These are phyloP conservation scores for Drosophila kokeensis DNA, from an alignment of 2,888 invertebrate species.

Conservation along the genomic window DNA sequence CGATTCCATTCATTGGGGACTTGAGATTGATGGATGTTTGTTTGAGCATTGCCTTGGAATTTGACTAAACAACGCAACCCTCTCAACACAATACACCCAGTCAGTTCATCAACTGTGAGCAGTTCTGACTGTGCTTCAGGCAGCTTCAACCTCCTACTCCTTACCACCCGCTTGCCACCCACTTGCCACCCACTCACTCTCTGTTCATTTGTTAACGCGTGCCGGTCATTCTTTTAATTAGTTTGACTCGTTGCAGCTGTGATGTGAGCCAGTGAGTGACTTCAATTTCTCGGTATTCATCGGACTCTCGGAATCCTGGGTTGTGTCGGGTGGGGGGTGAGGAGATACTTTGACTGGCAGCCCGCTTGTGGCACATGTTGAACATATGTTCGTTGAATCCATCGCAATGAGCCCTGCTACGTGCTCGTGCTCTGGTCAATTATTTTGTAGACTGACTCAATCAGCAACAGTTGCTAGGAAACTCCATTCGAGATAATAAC, in stretches of 20 bases:
- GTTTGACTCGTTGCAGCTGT: conserved; percentile 59
- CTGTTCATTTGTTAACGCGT: conserved; percentile 24
- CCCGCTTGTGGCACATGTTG: conserved; percentile 42
- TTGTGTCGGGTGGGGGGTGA: not conserved
- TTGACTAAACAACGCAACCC: conserved; percentile 38
- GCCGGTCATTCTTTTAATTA: conserved; percentile 58
- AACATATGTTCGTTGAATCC: conserved; percentile 42
- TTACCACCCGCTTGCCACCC: not conserved
- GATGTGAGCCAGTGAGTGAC: conserved; percentile 24
- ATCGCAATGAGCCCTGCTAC: conserved; percentile 39
- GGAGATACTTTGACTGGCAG: conserved; percentile 27
- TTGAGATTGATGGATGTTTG: conserved; percentile 47
- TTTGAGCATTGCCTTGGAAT: conserved; percentile 36
- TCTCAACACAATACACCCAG: not conserved
- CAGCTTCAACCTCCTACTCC: conserved; percentile 7
- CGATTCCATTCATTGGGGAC: conserved; percentile 2
- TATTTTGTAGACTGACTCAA: conserved; percentile 23
- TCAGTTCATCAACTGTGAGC: conserved; percentile 38
- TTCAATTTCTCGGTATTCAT: conserved; percentile 42
- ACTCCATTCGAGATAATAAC: conserved; percentile 33
- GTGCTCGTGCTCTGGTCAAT: conserved; percentile 24
- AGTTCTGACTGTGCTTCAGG: conserved; percentile 10
- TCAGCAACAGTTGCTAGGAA: conserved; percentile 23
- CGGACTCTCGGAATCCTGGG: not conserved
- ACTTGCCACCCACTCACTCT: not conserved